Evolutionary conservation across 2,888 invertebrate genomes (phyloP), one percentile per base, ranked within the genome.

Genomic region (Neoascia interrupta): DNA sequence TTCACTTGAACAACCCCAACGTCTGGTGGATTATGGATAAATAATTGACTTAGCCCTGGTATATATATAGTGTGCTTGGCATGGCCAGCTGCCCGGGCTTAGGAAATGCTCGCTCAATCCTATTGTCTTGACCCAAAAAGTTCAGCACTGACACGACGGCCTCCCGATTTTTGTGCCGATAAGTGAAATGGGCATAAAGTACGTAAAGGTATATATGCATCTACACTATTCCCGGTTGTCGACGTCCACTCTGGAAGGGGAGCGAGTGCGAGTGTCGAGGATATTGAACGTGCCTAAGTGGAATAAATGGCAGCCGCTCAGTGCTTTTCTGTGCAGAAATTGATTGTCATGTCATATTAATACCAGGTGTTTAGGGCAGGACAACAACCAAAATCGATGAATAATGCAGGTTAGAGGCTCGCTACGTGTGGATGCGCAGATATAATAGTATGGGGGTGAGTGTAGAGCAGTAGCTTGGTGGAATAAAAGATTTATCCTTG

Each of bases 11-110:
- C 73, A 66, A n/a, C n/a, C n/a, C 53, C 43, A 47, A 73, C 61
- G 68, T 73, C 79, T 79, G 79, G 26, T 61, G 79, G 73, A 79
- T 79, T 79, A 79, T 79, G 73, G 73, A 73, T 73, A 79, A 79
- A 79, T 79, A 79, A 79, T 79, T 79, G 79, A 73, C 73, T 73
- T 68, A 66, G 60, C 51, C n/a, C n/a, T n/a, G n/a, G n/a, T n/a
- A n/a, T n/a, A n/a, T n/a, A n/a, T n/a, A 64, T 69, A 49, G 56
- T 75, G 61, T 56, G 43, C 11, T 23, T 10, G 8, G n/a, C 23
- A 5, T 13, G 15, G 31, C 18, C 18, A n/a, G 16, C 1, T 31
- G 31, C n/a, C 21, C 39, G 37, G 18, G 61, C 37, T 61, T 53
- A 23, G 8, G 31, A n/a, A 13, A 36, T 31, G n/a, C 4, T 31